Percentiles rank a stretch among this genome's conserved stretches.
phyloP scores from a whole-genome alignment of 2,888 invertebrate genomes.

The Lissocephala sabroskyi region DNA sequence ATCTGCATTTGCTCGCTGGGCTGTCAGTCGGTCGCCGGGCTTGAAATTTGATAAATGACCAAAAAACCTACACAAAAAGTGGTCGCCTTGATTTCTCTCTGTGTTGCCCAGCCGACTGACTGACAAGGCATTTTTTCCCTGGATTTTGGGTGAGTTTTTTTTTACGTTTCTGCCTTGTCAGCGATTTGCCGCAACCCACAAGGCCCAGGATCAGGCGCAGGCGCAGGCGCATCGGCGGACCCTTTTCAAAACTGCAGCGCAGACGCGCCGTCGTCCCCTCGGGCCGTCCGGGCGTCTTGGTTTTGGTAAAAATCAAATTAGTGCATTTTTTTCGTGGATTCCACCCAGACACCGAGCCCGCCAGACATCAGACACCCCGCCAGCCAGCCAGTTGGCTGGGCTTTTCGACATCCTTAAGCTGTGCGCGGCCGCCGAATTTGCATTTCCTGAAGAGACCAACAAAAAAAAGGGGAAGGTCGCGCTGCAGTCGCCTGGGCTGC shows the following conservation, averaged over 20 bases:
- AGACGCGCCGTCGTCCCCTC: background rate
- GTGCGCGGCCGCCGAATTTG: conserved; percentile 40
- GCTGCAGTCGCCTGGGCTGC: conserved; percentile 33
- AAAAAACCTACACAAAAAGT: conserved; percentile 21
- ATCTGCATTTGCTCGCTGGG: conserved; percentile 41
- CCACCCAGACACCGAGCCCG: background rate
- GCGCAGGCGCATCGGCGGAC: background rate
- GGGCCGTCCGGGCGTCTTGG: background rate
- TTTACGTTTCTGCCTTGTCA: conserved; percentile 1
- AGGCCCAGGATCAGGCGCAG: background rate
- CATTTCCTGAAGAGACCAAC: conserved; percentile 40
- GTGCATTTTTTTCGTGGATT: conserved; percentile 39
- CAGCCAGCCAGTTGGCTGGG: conserved; percentile 27
- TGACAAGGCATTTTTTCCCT: background rate
- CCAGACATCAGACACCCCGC: no score
- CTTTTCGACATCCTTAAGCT: conserved; percentile 35
- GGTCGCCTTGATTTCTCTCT: conserved; percentile 11
- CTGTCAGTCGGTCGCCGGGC: conserved; percentile 21
- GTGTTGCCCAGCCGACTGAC: no score
- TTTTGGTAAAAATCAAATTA: conserved; percentile 41
- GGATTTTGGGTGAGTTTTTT: background rate
- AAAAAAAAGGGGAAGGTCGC: conserved; percentile 31
- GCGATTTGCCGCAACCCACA: conserved; percentile 3
- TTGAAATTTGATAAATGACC: conserved; percentile 63
- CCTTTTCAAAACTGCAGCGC: conserved; percentile 8